These are phyloP conservation scores for Molossus alvarezi DNA, from an alignment of 2,797 vertebrate genomes.

Conservation along the genomic window DNA sequence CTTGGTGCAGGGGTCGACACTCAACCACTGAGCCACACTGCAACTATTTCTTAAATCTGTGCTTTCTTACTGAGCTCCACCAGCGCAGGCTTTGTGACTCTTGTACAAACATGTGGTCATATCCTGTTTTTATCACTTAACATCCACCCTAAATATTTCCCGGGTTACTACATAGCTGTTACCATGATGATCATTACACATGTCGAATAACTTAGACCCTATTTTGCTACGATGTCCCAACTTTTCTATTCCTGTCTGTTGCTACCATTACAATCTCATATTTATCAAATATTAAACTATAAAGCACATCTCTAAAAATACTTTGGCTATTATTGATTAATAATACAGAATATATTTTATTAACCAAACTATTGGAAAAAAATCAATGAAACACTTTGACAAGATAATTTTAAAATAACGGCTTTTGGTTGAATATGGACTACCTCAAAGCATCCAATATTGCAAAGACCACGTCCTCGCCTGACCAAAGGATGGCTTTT, in stretches of 20 bases:
- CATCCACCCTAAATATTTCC: neutral
- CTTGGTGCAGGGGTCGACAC: no score
- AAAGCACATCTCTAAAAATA: constrained; percentile 41
- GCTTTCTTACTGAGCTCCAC: neutral
- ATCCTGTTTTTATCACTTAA: neutral
- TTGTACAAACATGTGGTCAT: neutral
- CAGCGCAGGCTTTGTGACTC: neutral
- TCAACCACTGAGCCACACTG: no score
- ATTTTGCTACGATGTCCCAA: constrained; percentile 29
- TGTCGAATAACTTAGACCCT: neutral
- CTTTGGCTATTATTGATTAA: constrained; percentile 34
- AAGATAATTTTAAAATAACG: neutral
- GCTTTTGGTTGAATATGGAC: neutral
- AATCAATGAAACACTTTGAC: neutral
- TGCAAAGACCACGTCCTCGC: neutral
- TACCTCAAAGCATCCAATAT: neutral
- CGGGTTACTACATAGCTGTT: neutral
- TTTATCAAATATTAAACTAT: constrained; percentile 43
- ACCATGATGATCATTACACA: neutral
- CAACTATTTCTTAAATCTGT: neutral
- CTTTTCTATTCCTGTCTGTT: neutral
- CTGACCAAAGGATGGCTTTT: neutral
- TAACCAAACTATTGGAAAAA: constrained; percentile 12
- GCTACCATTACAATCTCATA: constrained; percentile 21
- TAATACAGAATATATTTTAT: neutral